Base-by-base conservation (phyloP, 35 echinoderm and acorn worm species). In the Lytechinus variegatus region DNA sequence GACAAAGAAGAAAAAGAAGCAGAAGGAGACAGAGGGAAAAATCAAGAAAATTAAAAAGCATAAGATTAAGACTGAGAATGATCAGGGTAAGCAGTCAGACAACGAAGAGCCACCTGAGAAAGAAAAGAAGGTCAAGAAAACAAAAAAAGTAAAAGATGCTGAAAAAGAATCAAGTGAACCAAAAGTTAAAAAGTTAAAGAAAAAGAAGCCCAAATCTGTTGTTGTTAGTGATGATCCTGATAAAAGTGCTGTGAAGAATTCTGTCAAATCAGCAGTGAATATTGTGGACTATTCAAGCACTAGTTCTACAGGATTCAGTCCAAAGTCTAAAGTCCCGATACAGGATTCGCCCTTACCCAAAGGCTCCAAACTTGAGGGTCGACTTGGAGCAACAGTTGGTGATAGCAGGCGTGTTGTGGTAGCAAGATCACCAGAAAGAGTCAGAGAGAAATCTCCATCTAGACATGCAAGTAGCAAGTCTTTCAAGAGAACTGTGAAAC, bases 221-320 rank as follows among this genome's bases (percentile, higher is more conserved):
- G 86, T 21, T n/a, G 54, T 95, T 95, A 54, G 94, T 27, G 92
- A 54, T 27, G 27, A 27, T 10, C 54, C 55, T 57, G 93, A 94
- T 54, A 87, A 97, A 66, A 13, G 93, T 21, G 56, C 86, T 54
- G 54, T 93, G 52, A 97, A 93, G 90, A 96, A 95, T 92, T 95
- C 97, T 13, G 21, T 97, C 27, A 98, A 98, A 91, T 97, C 97
- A 55, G 89, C 97, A 16, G 92, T 98, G 27, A 97, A 97, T 56
- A 95, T 98, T 89, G 97, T 97, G 16, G 96, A 95, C 90, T 97
- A 98, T 92, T 92, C 95, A 1, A 98, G 97, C 44, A 96, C 96
- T 9, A 98, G 96, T 94, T 96, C 96, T 4, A 27, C 94, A 28
- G 96, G 94, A n/a, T 87, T 54, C 1, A 96, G 96, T 90, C 94